phyloP scores from a whole-genome alignment of 2,113 vertebrate species.

The Pseudopodoces humilis region DNA sequence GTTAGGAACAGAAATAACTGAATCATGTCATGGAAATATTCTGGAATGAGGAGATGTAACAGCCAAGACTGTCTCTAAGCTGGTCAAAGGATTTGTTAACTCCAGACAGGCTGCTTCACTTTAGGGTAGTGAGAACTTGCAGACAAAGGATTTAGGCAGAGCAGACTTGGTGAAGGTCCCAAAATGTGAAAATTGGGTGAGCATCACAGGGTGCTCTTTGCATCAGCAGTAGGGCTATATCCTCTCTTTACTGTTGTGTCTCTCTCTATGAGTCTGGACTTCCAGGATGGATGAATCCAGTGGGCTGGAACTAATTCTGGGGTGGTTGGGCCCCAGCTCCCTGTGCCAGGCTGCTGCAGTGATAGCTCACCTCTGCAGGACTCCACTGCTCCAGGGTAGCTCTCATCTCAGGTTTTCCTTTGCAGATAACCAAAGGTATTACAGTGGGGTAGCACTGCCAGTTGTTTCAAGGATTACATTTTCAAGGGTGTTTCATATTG shows the following conservation, averaged over 20 bases:
- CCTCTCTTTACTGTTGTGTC: not conserved
- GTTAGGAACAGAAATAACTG: constrained; percentile 53
- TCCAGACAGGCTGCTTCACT: not conserved
- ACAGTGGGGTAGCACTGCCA: not conserved
- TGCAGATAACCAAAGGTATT: not conserved
- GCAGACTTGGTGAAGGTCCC: not conserved
- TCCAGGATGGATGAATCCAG: not conserved
- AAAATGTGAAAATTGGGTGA: not conserved
- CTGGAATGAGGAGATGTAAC: constrained; percentile 16
- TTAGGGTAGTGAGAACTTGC: not conserved
- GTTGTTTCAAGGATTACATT: not conserved
- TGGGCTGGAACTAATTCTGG: not conserved
- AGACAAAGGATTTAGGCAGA: not conserved
- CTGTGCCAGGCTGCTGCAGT: not conserved
- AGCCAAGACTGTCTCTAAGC: not conserved
- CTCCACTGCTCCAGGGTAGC: not conserved
- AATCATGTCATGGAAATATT: constrained; percentile 55
- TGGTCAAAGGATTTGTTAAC: not conserved
- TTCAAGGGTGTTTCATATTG: not conserved
- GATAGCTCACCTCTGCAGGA: not conserved
- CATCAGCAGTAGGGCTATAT: not conserved
- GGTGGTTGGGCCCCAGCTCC: not conserved
- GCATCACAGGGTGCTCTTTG: not conserved
- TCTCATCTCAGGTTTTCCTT: not conserved
- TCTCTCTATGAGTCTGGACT: not conserved